A percentile compares a stretch with the other conserved stretches of the same genome.
phyloP scores from a whole-genome alignment of 2,888 invertebrate genomes.

The Epirrhoe tristata region DNA sequence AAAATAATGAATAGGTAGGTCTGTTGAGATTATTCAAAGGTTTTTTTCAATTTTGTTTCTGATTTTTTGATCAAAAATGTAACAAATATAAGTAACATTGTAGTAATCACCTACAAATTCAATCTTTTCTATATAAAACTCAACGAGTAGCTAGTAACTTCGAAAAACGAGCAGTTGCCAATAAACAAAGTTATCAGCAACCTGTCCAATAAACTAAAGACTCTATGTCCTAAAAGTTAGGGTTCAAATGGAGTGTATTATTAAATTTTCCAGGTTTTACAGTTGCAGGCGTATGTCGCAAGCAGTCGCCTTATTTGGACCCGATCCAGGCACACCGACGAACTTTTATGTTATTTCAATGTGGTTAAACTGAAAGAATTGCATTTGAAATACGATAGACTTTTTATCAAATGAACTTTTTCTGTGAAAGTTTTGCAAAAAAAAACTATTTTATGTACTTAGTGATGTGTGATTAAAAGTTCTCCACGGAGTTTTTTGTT shows the following conservation, averaged over 20 bases:
- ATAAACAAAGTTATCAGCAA: slow-evolving; percentile 48
- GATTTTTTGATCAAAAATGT: slow-evolving; percentile 1
- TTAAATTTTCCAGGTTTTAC: slow-evolving; percentile 54
- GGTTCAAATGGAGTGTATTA: slow-evolving; percentile 46
- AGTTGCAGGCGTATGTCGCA: slow-evolving; percentile 75
- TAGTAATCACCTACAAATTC: slow-evolving; percentile 71
- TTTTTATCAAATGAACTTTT: slow-evolving; percentile 45
- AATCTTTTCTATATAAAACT: slow-evolving; percentile 75
- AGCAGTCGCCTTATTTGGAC: slow-evolving; percentile 83
- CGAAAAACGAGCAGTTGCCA: slow-evolving; percentile 68
- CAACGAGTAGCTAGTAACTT: slow-evolving; percentile 66
- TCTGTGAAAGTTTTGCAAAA: slow-evolving; percentile 25
- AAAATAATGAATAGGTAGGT: too few relatives aligned
- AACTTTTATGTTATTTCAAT: slow-evolving; percentile 83
- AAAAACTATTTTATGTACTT: not conserved
- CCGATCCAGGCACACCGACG: slow-evolving; percentile 72
- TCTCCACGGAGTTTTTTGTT: too few relatives aligned
- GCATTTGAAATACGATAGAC: slow-evolving; percentile 57
- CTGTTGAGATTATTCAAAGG: too few relatives aligned
- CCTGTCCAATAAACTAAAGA: slow-evolving; percentile 49
- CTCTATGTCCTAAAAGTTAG: slow-evolving; percentile 53
- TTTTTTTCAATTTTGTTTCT: not conserved
- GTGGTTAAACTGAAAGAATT: slow-evolving; percentile 73
- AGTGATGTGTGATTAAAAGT: not conserved
- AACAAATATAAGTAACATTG: slow-evolving; percentile 50